phyloP scores from a whole-genome alignment of 2,113 vertebrate genomes.

The Procapra przewalskii region DNA sequence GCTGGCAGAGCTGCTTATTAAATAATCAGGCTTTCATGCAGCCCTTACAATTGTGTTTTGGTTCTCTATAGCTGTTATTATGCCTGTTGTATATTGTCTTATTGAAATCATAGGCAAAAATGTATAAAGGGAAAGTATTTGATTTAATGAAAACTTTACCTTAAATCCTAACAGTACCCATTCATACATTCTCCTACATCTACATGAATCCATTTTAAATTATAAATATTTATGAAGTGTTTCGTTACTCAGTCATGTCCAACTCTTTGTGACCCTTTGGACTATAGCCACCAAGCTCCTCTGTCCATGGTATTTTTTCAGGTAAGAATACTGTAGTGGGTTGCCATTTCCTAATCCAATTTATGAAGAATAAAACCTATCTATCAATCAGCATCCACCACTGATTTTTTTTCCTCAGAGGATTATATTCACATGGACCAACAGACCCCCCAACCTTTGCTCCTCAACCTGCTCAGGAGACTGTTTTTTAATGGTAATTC shows the following conservation, averaged over 20 bases:
- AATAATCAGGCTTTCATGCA: neutral
- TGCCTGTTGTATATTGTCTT: neutral
- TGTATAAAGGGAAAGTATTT: neutral
- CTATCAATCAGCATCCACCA: neutral
- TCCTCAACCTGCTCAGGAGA: neutral
- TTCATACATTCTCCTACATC: neutral
- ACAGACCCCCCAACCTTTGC: neutral
- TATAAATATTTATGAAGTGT: neutral
- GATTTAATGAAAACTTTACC: neutral
- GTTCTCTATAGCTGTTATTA: neutral
- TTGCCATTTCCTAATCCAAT: neutral
- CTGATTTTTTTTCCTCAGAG: neutral
- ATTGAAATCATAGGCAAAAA: neutral
- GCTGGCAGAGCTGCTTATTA: neutral
- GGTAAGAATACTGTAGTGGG: neutral
- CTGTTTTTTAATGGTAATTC: neutral
- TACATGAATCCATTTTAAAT: neutral
- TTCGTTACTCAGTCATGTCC: neutral
- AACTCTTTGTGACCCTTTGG: neutral
- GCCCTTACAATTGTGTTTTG: neutral
- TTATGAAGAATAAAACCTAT: neutral
- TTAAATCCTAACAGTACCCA: neutral
- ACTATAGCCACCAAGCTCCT: neutral
- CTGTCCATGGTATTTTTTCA: neutral
- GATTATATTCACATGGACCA: neutral